Base-by-base conservation (phyloP, 1,140 invertebrate species). In the Meloidogyne exigua region DNA sequence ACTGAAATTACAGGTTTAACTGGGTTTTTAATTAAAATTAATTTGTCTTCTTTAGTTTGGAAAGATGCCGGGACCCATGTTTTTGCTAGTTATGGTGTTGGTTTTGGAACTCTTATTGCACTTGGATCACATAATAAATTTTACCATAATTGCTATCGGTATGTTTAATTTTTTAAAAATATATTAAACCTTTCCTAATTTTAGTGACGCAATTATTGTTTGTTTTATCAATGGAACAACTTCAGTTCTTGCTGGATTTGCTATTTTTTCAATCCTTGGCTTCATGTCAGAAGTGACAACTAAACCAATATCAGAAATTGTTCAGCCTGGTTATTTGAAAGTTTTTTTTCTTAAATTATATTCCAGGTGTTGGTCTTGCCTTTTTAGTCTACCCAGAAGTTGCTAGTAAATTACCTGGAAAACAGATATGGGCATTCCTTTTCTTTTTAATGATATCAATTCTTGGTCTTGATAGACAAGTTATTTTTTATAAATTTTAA, bases 231-330 rank as follows among this genome's bases (percentile, higher is more conserved):
- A 90, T 80, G 90, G 89, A 10, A 80, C 88, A 36, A 95, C 93
- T 0, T 94, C 93, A 80, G 88, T 95, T 9, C 87, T 95, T 39
- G 92, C 94, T 13, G 93, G 93, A 28, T 91, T 93, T 72, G 94
- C 93, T 5, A 93, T 94, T 74, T 95, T 95, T 84, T 92, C 92
- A 0, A 92, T 95, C 71, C 88, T 95, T 23, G 92, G 93, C 1
- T 88, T 88, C 82, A 90, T 90, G 88, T 88, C 89, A 18, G 69
- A 62, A 13, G 70, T 79, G 44, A 82, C 85, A 3, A 66, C 82
- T 36, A 87, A 87, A 69, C 74, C 82, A 49, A 86, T 87, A 65
- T 76, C 81, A 21, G 83, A 88, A 25, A 87, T 87, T 78, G 85
- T 88, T 3, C 87, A 88, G 36, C 85, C 87, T 13, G 84, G 72